phyloP scores from a whole-genome alignment of 92 coral and sea anemone genomes.

The Heteractis magnifica region DNA sequence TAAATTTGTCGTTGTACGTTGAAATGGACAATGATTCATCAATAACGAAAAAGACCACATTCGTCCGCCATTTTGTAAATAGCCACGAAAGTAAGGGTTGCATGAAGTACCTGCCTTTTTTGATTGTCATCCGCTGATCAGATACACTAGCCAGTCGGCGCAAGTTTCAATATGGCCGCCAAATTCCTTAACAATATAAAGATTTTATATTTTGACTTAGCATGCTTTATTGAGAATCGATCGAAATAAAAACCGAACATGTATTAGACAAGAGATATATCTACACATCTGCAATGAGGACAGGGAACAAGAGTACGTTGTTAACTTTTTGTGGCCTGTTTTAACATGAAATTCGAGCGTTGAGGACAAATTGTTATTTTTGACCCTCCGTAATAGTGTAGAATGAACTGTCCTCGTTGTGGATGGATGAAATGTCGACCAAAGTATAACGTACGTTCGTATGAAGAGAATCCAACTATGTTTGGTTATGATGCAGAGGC shows the following conservation, averaged over 20 bases:
- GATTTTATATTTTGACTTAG: neutral
- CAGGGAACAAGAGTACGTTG: neutral
- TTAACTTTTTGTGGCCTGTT: neutral
- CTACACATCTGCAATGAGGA: neutral
- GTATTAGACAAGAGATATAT: neutral
- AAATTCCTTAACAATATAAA: neutral
- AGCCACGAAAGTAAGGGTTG: neutral
- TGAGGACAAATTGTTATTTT: neutral
- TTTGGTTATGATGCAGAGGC: neutral
- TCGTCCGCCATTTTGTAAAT: neutral
- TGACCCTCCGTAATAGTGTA: neutral
- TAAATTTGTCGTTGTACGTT: neutral
- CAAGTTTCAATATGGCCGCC: neutral
- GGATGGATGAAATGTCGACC: neutral
- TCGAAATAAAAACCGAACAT: neutral
- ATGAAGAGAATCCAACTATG: neutral
- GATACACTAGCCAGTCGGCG: neutral
- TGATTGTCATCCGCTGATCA: neutral
- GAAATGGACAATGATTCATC: neutral
- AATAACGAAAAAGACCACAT: neutral
- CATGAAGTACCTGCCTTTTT: neutral
- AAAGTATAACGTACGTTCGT: neutral
- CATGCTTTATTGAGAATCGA: neutral
- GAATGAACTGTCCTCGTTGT: neutral
- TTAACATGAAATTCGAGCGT: neutral